Conservation (phyloP, 2,113 vertebrate genomes). For the Apus apus region DNA sequence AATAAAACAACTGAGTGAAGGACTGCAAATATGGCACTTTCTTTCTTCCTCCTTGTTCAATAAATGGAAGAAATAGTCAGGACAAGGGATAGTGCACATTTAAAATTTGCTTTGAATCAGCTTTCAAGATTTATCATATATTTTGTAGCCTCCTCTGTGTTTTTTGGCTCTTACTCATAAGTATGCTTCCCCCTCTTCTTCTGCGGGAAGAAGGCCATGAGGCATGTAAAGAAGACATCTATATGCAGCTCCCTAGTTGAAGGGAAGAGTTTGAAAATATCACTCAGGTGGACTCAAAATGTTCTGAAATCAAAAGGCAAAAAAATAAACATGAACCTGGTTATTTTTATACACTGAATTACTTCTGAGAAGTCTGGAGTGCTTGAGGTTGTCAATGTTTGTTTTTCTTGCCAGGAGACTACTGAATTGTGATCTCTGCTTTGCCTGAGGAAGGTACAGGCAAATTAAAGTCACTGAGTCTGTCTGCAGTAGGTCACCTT, state of each 20-base stretch:
- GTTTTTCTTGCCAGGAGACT: constrained; percentile 41
- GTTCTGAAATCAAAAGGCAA: constrained; percentile 8
- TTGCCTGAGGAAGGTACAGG: constrained; percentile 37
- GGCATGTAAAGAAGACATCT: constrained; percentile 15
- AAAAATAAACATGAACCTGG: background rate
- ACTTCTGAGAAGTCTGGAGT: constrained; percentile 13
- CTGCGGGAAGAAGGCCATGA: background rate
- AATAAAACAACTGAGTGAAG: background rate
- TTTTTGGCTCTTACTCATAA: background rate
- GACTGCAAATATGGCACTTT: background rate
- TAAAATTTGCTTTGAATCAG: background rate
- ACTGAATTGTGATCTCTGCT: constrained; percentile 45
- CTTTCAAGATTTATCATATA: background rate
- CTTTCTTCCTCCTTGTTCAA: background rate
- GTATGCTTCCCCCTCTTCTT: background rate
- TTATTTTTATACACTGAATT: constrained; percentile 27
- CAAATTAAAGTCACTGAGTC: background rate
- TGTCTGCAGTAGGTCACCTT: constrained; percentile 22
- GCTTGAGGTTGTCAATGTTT: constrained; percentile 21
- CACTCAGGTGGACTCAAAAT: background rate
- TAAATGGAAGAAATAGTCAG: background rate
- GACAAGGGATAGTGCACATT: background rate
- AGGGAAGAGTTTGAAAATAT: constrained; percentile 3
- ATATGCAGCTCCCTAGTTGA: background rate
- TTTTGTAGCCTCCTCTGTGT: background rate